These are phyloP conservation scores for Grallaria varia DNA, from an alignment of 2,113 vertebrate species.

Conservation along the genomic window DNA sequence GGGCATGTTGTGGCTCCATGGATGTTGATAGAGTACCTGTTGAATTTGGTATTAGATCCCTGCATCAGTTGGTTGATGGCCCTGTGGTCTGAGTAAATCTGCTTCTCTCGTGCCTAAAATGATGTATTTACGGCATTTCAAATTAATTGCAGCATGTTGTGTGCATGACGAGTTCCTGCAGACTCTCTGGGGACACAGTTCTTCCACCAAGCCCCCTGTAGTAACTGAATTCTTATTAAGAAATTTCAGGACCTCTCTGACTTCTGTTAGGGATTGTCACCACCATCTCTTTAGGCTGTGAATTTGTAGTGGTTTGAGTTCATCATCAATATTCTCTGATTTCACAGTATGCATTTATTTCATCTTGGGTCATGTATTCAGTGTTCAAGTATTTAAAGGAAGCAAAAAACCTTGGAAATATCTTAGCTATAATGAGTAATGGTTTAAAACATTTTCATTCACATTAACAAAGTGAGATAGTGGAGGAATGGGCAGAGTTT, in stretches of 20 bases:
- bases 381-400: neutral
- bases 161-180: fast-evolving
- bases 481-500: neutral
- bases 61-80: neutral
- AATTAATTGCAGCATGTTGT: neutral
- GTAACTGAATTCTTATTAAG: neutral
- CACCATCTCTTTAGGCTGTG: neutral
- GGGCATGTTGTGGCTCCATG: neutral
- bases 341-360: neutral
- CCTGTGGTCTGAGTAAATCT: fast-evolving
- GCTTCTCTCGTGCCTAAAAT: neutral
- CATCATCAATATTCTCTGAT: neutral
- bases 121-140: neutral
- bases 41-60: neutral
- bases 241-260: neutral
- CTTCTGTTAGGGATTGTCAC: neutral
- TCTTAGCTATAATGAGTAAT: neutral
- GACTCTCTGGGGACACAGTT: neutral
- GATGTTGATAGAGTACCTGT: neutral
- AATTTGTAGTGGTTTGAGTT: neutral
- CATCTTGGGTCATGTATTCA: neutral
- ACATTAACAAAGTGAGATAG: neutral
- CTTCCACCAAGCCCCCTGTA: neutral
- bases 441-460: neutral
- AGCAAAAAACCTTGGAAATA: neutral